Conservation (phyloP, 2,888 invertebrate species). For the Blastobasis lacticolella region DNA sequence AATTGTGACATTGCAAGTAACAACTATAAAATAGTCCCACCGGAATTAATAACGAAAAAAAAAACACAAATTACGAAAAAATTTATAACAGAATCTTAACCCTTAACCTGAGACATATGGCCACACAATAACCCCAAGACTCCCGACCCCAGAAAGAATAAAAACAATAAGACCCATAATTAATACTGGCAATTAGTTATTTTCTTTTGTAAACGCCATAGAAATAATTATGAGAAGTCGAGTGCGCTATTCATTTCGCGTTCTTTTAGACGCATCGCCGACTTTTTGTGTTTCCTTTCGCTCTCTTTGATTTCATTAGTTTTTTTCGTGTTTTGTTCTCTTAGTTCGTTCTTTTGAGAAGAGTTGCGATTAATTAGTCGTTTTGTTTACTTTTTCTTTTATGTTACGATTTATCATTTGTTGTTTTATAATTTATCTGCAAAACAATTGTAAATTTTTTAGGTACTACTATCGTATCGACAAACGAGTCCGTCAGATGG, state of each 20-base stretch:
- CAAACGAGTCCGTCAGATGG: neutral
- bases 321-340: constrained; percentile 11
- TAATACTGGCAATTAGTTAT: constrained; percentile 65
- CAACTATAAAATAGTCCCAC: no score
- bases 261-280: constrained; percentile 25
- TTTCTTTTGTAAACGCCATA: constrained; percentile 42
- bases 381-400: no score
- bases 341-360: constrained; percentile 18
- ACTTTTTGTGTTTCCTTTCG: constrained; percentile 32
- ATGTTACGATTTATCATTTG: no score
- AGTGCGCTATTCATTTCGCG: constrained; percentile 17
- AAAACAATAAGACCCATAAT: constrained; percentile 61
- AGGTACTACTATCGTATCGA: neutral
- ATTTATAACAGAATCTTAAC: constrained; percentile 7
- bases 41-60: no score
- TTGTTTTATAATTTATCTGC: no score
- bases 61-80: no score
- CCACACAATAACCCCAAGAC: constrained; percentile 26
- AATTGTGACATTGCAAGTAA: no score
- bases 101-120: constrained; percentile 39
- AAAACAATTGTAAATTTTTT: constrained; percentile 16
- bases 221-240: constrained; percentile 21
- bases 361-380: constrained; percentile 11
- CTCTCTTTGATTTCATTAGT: constrained; percentile 20
- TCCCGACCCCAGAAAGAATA: constrained; percentile 23